Evolutionary conservation across 1,140 invertebrate species (phyloP).

Genomic region (Diachasmimorpha longicaudata): DNA sequence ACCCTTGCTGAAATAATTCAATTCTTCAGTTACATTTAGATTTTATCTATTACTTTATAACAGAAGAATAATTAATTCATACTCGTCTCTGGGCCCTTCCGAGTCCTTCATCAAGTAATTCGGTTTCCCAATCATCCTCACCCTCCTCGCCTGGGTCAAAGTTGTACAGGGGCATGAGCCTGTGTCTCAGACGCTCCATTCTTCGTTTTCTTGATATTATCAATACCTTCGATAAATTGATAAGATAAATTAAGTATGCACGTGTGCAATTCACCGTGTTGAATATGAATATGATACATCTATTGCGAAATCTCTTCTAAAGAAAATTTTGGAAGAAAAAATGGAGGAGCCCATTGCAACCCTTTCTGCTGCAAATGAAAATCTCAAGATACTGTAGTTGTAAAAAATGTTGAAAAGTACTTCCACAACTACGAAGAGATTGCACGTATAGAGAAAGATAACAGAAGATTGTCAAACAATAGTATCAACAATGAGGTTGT

Average conservation of each 20-base stretch:
- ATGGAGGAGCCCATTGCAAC: too few species aligned
- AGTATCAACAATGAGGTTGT: not conserved
- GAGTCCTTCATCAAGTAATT: constrained; percentile 62
- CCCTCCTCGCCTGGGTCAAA: constrained; percentile 70
- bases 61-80: constrained; percentile 29
- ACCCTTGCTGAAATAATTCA: constrained; percentile 52
- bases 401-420: not conserved
- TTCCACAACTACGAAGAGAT: too few species aligned
- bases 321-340: too few species aligned
- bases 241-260: not conserved
- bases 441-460: too few species aligned
- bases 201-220: constrained; percentile 62
- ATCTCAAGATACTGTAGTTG: constrained; percentile 9
- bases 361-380: too few species aligned
- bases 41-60: not conserved
- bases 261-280: not conserved
- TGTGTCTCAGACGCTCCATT: constrained; percentile 67
- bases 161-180: constrained; percentile 72
- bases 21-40: constrained; percentile 22
- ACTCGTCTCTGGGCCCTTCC: constrained; percentile 55
- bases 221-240: constrained; percentile 51
- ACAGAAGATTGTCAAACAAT: not conserved
- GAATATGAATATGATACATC: too few species aligned
- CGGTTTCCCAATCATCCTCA: constrained; percentile 70
- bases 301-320: too few species aligned